Evolutionary conservation across 2,113 vertebrate genomes (phyloP), one percentile per base, ranked within the genome.

Genomic region (Oriolus oriolus): DNA sequence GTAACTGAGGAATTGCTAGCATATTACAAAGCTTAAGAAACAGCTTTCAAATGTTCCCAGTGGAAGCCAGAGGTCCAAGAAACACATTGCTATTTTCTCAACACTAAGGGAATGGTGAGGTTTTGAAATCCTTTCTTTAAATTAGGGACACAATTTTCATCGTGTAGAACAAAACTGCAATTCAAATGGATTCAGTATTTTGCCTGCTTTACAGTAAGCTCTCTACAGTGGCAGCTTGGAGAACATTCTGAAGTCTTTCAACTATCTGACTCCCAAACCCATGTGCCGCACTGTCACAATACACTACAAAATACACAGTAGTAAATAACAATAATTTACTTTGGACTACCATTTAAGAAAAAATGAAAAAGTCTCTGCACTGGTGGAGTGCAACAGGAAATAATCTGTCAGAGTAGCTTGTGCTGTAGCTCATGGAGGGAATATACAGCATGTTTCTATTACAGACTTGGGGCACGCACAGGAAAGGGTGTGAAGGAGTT

Each of bases 401-500:
- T 80, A 70, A 63, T 93, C 56, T 94, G 85, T 79, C 95, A 90
- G 79, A 69, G 37, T 54, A 86, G 37, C 68, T 89, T 35, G n/a
- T 52, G 71, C 82, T 93, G 20, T 23, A 80, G 94, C 15, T 90
- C 44, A 63, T 24, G 44, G 54, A 91, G 64, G 68, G 86, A 93
- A 78, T 37, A 86, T 28, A 47, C 47, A 77, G 80, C 80, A 44
- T 68, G 71, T 84, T 95, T 89, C 89, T 96, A 61, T 86, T 93
- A 93, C 68, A 71, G 76, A 61, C 73, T 75, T 0, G 0, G 60
- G 94, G 80, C 94, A 95, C 0, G 28, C 68, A 90, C 4, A 0
- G 66, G 42, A 75, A 89, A 75, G 91, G 64, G 96, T 84, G 93
- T 41, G 83, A 95, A 96, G 94, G 73, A 95, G 21, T 31, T 84